Base-by-base conservation (phyloP, 1,140 invertebrate genomes). In the Drosophila ercepeae region DNA sequence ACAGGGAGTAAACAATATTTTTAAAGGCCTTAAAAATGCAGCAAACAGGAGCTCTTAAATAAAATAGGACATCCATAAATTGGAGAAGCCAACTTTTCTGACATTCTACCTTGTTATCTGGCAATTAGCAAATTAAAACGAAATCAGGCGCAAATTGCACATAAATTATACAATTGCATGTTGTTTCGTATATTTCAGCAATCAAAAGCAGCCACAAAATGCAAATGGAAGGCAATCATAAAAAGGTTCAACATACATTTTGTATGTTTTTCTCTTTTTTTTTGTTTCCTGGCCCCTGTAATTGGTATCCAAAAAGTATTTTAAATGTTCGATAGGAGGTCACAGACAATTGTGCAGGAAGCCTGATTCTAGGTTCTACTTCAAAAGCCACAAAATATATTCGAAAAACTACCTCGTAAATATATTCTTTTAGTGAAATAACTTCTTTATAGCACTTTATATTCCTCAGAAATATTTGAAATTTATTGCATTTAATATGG, bases 111-210 rank as follows among this genome's bases (percentile, higher is more conserved):
- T 8, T 51, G 19, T 49, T 32, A 34, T 2, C 29, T 45, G 49
- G 23, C 25, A 71, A 44, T 72, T 53, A 53, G 27, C 11, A 71
- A 61, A 71, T 71, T 48, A 61, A 42, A 61, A 23, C 5, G 23
- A 14, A 67, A 67, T 53, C 48, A 25, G 23, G 11, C 36, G 41
- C 57, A 73, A 55, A 63, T 72, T 55, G 23, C 60, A 27, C 60
- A 67, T 52, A 61, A 71, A 71, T 70, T 60, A 53, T 60, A 64
- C 39, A 69, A 70, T 70, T 70, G n/a, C 16, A 42, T 48, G 23
- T 34, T 19, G 25, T 52, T 52, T 18, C 9, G 41, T 21, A 18
- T 19, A 13, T 65, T 64, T n/a, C 27, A 25, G 19, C 34, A 67
- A 55, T 69, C 63, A 68, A 41, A 65, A 36, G 14, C 67, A 70